A percentile compares a stretch with the other conserved stretches of the same genome.
These are phyloP conservation scores for Eudasyphora cyanicolor DNA, from an alignment of 2,888 invertebrate species.

Conservation along the genomic window DNA sequence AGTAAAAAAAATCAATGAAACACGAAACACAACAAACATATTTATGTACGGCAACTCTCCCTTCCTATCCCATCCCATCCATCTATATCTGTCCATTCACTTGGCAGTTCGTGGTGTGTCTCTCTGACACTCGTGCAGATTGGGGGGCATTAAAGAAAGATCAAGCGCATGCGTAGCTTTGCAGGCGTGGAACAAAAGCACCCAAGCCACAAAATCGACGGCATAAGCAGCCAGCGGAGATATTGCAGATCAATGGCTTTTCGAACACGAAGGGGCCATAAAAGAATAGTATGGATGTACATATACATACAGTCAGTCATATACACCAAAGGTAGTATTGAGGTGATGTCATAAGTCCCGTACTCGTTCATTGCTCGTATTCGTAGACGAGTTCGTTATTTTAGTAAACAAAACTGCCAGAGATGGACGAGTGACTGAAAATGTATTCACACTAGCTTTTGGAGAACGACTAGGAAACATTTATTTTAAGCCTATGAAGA, in stretches of 20 bases:
- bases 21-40: neutral
- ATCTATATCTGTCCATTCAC: neutral
- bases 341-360: conserved; percentile 57
- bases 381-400: neutral
- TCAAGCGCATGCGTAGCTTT: conserved; percentile 18
- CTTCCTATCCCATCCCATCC: neutral
- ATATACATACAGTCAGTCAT: neutral
- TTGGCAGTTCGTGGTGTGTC: neutral
- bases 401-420: too few species aligned
- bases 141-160: neutral
- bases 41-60: neutral
- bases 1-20: conserved; percentile 6
- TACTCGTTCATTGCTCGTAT: conserved; percentile 4
- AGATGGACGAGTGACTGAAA: neutral
- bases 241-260: conserved; percentile 24
- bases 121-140: neutral
- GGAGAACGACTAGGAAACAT: too few species aligned
- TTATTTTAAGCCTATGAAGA: too few species aligned
- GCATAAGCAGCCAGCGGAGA: neutral
- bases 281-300: neutral
- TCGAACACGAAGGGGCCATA: neutral
- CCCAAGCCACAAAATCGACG: neutral
- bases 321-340: neutral
- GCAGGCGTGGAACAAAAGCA: neutral
- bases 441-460: neutral